phyloP scores from a whole-genome alignment of 2,888 invertebrate genomes.

The Synergus japonicus region DNA sequence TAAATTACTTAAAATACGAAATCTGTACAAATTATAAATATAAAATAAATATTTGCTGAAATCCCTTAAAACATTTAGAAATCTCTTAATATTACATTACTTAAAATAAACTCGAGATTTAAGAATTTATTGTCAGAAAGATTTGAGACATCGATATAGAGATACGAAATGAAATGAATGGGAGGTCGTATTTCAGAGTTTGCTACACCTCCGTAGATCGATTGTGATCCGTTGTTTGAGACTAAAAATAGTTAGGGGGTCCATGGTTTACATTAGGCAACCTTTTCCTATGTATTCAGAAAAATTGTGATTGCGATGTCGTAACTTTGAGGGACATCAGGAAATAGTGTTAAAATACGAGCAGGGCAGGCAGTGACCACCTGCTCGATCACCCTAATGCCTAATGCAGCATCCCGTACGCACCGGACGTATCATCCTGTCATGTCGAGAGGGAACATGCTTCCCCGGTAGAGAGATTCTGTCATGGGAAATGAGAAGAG shows the following conservation, averaged over 20 bases:
- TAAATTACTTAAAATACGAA: no score
- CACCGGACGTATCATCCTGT: constrained; percentile 20
- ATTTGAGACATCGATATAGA: not conserved
- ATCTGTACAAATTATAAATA: no score
- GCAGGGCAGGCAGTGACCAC: constrained; percentile 45
- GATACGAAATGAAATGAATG: not conserved
- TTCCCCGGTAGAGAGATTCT: constrained; percentile 42
- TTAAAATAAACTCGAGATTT: no score
- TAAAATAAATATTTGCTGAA: no score
- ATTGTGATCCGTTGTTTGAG: not conserved
- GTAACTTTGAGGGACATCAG: not conserved
- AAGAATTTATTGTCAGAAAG: not conserved
- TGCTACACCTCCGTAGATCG: not conserved
- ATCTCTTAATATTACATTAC: no score
- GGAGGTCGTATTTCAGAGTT: not conserved
- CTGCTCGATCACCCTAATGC: constrained; percentile 46
- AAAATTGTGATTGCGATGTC: not conserved
- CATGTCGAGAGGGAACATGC: constrained; percentile 41
- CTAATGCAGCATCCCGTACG: constrained; percentile 40
- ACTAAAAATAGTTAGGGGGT: not conserved
- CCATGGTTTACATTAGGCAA: not conserved
- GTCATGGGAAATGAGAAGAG: constrained; percentile 39
- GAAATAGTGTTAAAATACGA: constrained; percentile 44
- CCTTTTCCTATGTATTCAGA: not conserved
- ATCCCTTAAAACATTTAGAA: no score